Evolutionary conservation across 2,797 vertebrate genomes (phyloP).

Genomic region (Phrynocephalus forsythii): DNA sequence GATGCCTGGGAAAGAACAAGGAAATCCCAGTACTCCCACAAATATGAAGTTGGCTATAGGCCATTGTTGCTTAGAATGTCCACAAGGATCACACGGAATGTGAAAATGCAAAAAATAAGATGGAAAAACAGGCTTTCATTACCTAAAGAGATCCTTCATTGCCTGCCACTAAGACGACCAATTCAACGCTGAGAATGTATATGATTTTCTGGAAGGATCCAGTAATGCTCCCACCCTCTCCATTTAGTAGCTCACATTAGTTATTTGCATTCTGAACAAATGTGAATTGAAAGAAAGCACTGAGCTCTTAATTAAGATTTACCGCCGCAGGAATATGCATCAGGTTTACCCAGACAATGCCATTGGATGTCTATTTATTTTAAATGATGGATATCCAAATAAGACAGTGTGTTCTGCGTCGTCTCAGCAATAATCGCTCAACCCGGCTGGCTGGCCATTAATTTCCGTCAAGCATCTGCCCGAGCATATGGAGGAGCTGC

Average conservation of each 20-base stretch:
- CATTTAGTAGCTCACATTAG: background rate
- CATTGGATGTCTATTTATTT: background rate
- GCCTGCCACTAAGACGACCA: background rate
- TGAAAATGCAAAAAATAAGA: background rate
- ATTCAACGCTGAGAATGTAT: background rate
- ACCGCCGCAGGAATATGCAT: background rate
- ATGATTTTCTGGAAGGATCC: background rate
- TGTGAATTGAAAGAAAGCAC: background rate
- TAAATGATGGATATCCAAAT: slow-evolving; percentile 17
- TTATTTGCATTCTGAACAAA: background rate
- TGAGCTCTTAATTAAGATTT: background rate
- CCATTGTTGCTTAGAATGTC: background rate
- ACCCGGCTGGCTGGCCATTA: slow-evolving; percentile 12
- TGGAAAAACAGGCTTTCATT: background rate
- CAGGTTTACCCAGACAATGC: background rate
- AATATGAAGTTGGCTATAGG: too few relatives aligned
- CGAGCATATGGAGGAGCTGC: slow-evolving; percentile 22
- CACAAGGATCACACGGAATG: background rate
- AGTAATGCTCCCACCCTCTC: background rate
- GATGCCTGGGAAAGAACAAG: too few relatives aligned
- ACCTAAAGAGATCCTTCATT: background rate
- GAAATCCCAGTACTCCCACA: too few relatives aligned
- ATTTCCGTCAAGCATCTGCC: slow-evolving; percentile 13
- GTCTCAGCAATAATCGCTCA: slow-evolving; percentile 12
- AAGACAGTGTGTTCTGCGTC: slow-evolving; percentile 10